Percentiles rank a stretch among this genome's conserved stretches.
Evolutionary conservation across 1,140 invertebrate species (phyloP).

Genomic region (Drosophila lacertosa): DNA sequence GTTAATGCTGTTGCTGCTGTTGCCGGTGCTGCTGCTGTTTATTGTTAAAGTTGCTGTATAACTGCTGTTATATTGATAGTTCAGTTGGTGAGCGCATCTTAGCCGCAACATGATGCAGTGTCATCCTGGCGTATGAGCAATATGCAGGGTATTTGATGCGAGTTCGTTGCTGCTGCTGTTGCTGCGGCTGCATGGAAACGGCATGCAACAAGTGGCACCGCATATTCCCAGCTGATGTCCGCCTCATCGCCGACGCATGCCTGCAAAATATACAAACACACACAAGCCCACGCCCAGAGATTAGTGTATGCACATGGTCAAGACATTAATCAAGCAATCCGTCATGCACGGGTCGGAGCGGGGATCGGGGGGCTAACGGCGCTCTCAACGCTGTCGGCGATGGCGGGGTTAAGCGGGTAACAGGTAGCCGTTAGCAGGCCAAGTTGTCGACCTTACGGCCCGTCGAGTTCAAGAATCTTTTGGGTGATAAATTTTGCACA

Average conservation of each 20-base stretch:
- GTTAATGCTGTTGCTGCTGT: constrained; percentile 10
- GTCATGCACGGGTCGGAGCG: background rate
- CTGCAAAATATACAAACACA: constrained; percentile 29
- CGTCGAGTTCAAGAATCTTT: constrained; percentile 48
- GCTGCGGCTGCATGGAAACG: constrained; percentile 45
- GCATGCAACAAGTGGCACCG: constrained; percentile 72
- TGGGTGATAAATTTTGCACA: constrained; percentile 44
- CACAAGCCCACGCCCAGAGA: constrained; percentile 1
- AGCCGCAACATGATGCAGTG: constrained; percentile 52
- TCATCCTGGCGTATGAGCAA: constrained; percentile 57
- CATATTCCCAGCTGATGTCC: constrained; percentile 58
- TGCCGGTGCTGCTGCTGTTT: constrained; percentile 16
- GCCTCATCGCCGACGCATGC: constrained; percentile 62
- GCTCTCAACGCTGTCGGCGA: too few species aligned
- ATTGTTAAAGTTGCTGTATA: background rate
- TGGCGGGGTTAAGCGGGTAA: background rate
- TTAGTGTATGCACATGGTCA: constrained; percentile 7
- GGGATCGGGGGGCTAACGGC: background rate
- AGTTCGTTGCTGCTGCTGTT: constrained; percentile 55
- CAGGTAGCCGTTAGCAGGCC: constrained; percentile 13
- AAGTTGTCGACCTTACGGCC: constrained; percentile 39
- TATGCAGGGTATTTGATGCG: constrained; percentile 43
- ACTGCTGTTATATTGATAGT: constrained; percentile 8
- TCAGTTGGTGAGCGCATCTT: constrained; percentile 34
- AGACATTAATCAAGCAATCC: constrained; percentile 25